Base-by-base conservation (phyloP, 2,888 invertebrate species). In the Drosophila diplacantha region DNA sequence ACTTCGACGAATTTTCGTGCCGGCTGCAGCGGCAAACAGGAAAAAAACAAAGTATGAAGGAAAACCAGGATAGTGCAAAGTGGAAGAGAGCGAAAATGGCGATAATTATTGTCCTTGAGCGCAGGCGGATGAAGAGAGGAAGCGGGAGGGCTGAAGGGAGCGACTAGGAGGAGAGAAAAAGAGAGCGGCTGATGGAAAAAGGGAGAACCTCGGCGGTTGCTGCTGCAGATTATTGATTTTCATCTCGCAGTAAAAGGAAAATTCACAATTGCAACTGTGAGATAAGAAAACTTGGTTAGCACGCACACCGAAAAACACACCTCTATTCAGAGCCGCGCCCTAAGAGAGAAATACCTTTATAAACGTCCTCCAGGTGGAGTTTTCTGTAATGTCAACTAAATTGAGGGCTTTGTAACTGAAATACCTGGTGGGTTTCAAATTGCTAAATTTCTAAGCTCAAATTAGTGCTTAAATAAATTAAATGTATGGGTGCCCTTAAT, bases 141-240 rank as follows among this genome's bases (percentile, higher is more conserved):
- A 49, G 43, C 52, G 46, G 37, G 58, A 39, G 29, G 56, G 32
- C 32, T 32, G 20, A 35, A n/a, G 39, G 34, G 41, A 20, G 44
- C 9, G 44, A 46, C 44, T 31, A 60, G 62, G 26, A 38, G 46
- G 18, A 55, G 37, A 55, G 43, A 35, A 12, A 32, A 29, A 55
- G 56, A 56, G 54, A 56, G 62, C 61, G 43, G 24, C 43, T 50
- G 58, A 43, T 49, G 59, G 54, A 26, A 38, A 41, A 43, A 56
- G 11, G 29, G 35, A 43, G 57, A 38, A 55, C 55, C 49, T 41
- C 57, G 22, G 34, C 52, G 50, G 35, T 14, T 24, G 49, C 50
- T 14, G 72, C 75, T 73, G 82, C 76, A 74, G 51, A 80, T 72
- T 79, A 79, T 79, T 71, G 79, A 79, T 79, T 82, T 79, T 82